Evolutionary conservation across 2,888 invertebrate genomes (phyloP).

Genomic region (Chrysolina oricalcia): DNA sequence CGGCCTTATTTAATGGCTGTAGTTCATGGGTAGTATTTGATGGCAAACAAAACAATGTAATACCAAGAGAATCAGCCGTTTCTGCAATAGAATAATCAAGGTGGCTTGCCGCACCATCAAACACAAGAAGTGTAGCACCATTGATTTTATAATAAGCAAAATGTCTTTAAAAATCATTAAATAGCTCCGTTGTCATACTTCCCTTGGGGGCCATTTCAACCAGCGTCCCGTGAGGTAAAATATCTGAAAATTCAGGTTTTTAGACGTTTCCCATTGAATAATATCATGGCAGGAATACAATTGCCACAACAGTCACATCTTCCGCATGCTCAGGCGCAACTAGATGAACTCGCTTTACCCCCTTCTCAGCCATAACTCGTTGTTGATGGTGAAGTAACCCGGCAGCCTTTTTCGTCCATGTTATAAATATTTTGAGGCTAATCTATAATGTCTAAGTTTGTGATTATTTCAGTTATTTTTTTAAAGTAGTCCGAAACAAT

Average conservation of each 20-base stretch:
- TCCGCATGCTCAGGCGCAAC: no score
- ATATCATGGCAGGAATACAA: no score
- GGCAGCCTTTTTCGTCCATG: conserved; percentile 56
- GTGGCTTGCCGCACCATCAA: conserved; percentile 52
- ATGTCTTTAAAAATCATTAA: no score
- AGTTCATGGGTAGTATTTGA: no score
- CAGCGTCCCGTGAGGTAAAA: no score
- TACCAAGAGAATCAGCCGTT: conserved; percentile 55
- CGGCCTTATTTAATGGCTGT: conserved; percentile 56
- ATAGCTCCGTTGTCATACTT: no score
- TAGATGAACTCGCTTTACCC: conserved; percentile 59
- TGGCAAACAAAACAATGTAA: conserved; percentile 33
- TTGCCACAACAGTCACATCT: conserved; percentile 52
- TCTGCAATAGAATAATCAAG: conserved; percentile 60
- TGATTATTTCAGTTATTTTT: neutral
- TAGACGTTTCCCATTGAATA: no score
- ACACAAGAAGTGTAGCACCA: no score
- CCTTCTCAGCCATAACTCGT: conserved; percentile 58
- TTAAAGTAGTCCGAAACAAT: conserved; percentile 25
- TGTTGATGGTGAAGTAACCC: conserved; percentile 42
- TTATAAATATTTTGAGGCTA: conserved; percentile 59
- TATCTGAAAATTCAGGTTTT: no score
- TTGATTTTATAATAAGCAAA: no score
- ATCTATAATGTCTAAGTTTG: conserved; percentile 16
- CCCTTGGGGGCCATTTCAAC: no score